Conservation (phyloP, 2,113 vertebrate genomes). For the Platichthys stellatus region DNA sequence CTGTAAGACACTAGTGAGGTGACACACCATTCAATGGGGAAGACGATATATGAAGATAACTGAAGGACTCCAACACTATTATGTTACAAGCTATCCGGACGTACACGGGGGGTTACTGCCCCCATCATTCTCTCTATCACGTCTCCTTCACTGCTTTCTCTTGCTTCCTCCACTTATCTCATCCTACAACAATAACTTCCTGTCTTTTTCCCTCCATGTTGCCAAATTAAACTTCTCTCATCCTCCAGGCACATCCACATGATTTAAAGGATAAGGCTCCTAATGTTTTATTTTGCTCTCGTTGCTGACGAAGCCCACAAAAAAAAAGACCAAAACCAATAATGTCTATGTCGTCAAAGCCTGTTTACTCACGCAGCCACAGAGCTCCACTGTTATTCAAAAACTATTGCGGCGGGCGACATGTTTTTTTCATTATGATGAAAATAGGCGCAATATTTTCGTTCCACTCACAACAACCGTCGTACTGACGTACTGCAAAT, state of each 20-base stretch:
- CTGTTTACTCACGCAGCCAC: neutral
- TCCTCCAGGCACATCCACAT: neutral
- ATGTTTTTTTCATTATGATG: neutral
- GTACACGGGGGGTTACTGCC: neutral
- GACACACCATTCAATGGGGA: conserved; percentile 11
- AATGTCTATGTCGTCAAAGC: neutral
- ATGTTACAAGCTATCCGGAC: neutral
- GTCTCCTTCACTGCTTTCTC: neutral
- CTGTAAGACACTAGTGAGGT: neutral
- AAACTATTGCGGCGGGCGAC: conserved; percentile 8
- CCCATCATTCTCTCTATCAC: neutral
- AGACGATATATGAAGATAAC: conserved; percentile 5
- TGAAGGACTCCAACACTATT: neutral
- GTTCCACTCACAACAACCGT: neutral
- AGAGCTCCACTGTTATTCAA: neutral
- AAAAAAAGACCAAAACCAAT: conserved; percentile 1
- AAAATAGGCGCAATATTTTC: conserved; percentile 5
- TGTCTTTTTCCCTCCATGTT: neutral
- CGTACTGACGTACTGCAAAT: neutral
- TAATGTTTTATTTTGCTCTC: conserved; percentile 5
- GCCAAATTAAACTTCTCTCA: neutral
- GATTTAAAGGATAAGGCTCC: neutral
- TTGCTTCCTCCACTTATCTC: neutral
- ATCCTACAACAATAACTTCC: neutral
- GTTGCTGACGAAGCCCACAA: neutral